A percentile compares a stretch with the other conserved stretches of the same genome.
These are phyloP conservation scores for Lasaia peninsularis DNA, from an alignment of 1,140 invertebrate species.

Conservation along the genomic window DNA sequence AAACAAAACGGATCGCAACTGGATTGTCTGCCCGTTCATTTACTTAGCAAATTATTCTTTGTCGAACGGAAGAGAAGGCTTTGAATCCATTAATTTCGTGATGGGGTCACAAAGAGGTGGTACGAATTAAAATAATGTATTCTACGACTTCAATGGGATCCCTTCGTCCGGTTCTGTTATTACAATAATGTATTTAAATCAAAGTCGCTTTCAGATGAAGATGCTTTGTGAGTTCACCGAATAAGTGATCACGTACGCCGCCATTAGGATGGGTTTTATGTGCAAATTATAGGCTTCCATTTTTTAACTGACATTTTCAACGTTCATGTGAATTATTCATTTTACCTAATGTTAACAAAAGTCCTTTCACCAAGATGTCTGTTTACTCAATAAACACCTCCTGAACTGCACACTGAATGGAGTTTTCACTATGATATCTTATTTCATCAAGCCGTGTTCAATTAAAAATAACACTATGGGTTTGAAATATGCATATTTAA, in stretches of 20 bases:
- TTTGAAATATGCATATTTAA: too few species aligned
- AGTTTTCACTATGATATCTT: too few species aligned
- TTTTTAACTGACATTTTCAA: constrained; percentile 64
- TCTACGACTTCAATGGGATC: constrained; percentile 71
- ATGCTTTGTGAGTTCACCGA: constrained; percentile 64
- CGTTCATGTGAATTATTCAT: constrained; percentile 50
- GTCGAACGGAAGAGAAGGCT: constrained; percentile 72
- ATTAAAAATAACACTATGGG: too few species aligned
- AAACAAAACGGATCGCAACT: constrained; percentile 71
- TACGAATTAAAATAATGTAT: constrained; percentile 76
- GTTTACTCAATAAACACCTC: too few species aligned
- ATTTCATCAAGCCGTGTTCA: too few species aligned
- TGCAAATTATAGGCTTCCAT: constrained; percentile 74
- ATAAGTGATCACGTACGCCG: constrained; percentile 73
- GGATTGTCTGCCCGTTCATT: constrained; percentile 74
- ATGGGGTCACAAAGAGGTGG: constrained; percentile 75
- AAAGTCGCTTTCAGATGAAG: constrained; percentile 73
- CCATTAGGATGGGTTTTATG: constrained; percentile 76
- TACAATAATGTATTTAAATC: constrained; percentile 77
- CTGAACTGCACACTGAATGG: too few species aligned
- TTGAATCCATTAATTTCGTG: constrained; percentile 75
- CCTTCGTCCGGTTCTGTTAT: constrained; percentile 72
- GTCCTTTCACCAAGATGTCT: background rate
- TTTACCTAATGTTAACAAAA: constrained; percentile 43
- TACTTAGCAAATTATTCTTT: constrained; percentile 77